These are phyloP conservation scores for Periophthalmus modestus DNA, from an alignment of 2,113 vertebrate genomes.

Conservation along the genomic window DNA sequence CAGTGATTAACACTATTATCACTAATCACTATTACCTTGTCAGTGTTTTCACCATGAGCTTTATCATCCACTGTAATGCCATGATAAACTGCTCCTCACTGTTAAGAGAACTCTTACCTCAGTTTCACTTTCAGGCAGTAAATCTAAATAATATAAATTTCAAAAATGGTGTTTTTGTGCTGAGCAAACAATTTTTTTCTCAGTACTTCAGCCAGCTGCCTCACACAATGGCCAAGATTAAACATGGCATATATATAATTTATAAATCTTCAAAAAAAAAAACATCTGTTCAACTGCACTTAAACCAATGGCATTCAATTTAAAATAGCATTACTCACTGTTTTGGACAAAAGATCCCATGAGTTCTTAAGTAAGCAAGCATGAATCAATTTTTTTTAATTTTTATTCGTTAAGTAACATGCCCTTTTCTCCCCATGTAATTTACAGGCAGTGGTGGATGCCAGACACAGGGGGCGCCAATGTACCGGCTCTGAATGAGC, in stretches of 20 bases:
- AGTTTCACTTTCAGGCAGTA: not conserved
- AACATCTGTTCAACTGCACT: not conserved
- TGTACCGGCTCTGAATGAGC: slow-evolving; percentile 93
- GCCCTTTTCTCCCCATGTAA: not conserved
- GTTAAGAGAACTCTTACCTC: slow-evolving; percentile 1
- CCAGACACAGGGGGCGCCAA: slow-evolving; percentile 98
- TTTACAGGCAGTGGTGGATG: slow-evolving; percentile 98
- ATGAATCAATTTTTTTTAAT: not conserved
- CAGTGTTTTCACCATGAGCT: slow-evolving; percentile 11
- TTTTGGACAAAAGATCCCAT: not conserved
- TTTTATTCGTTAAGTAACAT: too few relatives aligned
- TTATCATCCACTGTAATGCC: not conserved
- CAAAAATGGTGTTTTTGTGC: slow-evolving; percentile 6
- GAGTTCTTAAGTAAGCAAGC: not conserved
- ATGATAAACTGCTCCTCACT: slow-evolving; percentile 11
- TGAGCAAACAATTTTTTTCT: slow-evolving; percentile 18
- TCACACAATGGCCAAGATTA: slow-evolving; percentile 19
- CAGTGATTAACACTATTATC: slow-evolving; percentile 30
- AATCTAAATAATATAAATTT: slow-evolving; percentile 18
- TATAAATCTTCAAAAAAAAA: not conserved
- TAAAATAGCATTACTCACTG: not conserved
- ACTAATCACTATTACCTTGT: not conserved
- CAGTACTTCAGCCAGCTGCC: slow-evolving; percentile 22
- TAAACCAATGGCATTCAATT: not conserved
- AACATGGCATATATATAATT: slow-evolving; percentile 9